Conservation (phyloP, 1,140 invertebrate species). For the Glossosoma conforme region DNA sequence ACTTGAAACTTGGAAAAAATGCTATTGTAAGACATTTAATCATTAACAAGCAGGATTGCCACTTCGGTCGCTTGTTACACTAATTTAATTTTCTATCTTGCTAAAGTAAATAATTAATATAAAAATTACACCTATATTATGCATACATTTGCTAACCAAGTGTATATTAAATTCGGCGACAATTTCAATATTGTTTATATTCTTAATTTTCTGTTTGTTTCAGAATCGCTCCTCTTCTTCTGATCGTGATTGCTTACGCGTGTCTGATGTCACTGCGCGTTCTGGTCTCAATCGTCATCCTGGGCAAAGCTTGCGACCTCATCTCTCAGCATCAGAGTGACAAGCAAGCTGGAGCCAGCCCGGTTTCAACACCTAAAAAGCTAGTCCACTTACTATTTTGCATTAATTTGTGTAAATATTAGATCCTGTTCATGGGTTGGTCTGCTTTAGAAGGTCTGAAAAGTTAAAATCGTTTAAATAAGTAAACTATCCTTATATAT, state of each 20-base stretch:
- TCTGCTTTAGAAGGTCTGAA: no score
- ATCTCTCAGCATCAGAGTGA: slow-evolving; percentile 71
- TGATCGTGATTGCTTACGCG: slow-evolving; percentile 70
- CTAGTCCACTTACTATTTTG: slow-evolving; percentile 27
- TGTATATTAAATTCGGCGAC: slow-evolving; percentile 1
- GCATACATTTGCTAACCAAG: neutral
- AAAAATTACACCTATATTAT: neutral
- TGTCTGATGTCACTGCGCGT: slow-evolving; percentile 78
- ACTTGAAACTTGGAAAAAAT: no score
- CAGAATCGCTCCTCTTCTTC: slow-evolving; percentile 61
- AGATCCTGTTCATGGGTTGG: no score
- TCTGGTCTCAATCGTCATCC: slow-evolving; percentile 78
- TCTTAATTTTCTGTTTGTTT: slow-evolving; percentile 35
- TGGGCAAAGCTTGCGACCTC: slow-evolving; percentile 83
- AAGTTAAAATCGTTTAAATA: no score
- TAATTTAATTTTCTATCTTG: no score
- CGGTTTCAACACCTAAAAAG: slow-evolving; percentile 44
- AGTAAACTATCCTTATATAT: no score
- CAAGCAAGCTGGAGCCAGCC: slow-evolving; percentile 40
- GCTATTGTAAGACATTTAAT: no score
- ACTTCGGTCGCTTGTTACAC: no score
- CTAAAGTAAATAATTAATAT: no score
- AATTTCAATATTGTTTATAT: no score
- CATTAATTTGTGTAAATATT: slow-evolving; percentile 5
- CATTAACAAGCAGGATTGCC: no score